These are phyloP conservation scores for Sebastes trivittatus DNA, from an alignment of 2,797 vertebrate species.

Conservation along the genomic window DNA sequence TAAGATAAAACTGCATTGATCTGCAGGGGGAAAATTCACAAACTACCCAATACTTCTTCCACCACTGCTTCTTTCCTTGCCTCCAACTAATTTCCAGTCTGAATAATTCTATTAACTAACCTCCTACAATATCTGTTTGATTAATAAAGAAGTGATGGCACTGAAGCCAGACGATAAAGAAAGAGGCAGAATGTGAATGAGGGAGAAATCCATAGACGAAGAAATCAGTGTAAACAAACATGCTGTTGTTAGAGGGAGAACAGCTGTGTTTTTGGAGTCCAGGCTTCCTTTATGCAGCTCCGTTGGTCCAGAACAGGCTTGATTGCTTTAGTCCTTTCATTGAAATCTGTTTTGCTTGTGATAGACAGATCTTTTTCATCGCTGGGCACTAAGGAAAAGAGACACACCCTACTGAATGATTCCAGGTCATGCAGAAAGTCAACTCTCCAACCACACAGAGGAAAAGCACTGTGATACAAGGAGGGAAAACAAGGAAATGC, in stretches of 20 bases:
- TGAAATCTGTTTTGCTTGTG: neutral
- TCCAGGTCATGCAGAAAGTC: slow-evolving; percentile 27
- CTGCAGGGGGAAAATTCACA: no score
- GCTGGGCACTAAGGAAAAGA: neutral
- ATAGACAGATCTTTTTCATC: slow-evolving; percentile 6
- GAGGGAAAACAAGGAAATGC: neutral
- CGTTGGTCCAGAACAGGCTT: slow-evolving; percentile 5
- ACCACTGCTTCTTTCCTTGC: no score
- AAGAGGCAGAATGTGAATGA: neutral
- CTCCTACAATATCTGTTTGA: neutral
- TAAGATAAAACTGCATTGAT: no score
- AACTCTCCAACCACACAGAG: slow-evolving; percentile 16
- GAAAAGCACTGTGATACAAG: neutral
- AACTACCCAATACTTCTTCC: no score
- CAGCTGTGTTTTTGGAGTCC: neutral
- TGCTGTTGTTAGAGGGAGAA: neutral
- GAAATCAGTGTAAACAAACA: neutral
- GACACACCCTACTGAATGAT: slow-evolving; percentile 53
- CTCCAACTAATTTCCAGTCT: no score
- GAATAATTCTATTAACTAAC: no score
- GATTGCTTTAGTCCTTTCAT: neutral
- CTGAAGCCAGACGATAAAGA: neutral
- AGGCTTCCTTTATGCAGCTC: neutral
- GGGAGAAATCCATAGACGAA: neutral
- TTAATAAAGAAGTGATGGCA: neutral